phyloP scores from a whole-genome alignment of 2,888 invertebrate species.

The Alcis repandata region DNA sequence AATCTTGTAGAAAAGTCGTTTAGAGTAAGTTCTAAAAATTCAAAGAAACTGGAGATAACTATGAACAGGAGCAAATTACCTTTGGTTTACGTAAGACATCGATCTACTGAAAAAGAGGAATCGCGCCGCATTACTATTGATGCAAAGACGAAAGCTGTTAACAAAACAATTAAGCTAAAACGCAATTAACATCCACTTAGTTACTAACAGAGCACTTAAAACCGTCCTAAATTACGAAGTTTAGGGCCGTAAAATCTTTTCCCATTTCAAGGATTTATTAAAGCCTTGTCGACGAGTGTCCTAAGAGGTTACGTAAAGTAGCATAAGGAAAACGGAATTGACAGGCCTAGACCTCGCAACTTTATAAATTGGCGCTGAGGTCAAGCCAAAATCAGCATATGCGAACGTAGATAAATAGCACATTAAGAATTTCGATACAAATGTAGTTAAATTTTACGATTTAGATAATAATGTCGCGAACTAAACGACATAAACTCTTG shows the following conservation, averaged over 20 bases:
- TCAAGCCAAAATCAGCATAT: slow-evolving; percentile 28
- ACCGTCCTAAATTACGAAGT: slow-evolving; percentile 15
- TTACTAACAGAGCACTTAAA: slow-evolving; percentile 17
- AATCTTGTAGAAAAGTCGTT: slow-evolving; percentile 5
- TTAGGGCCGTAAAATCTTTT: slow-evolving; percentile 19
- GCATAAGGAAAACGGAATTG: slow-evolving; percentile 31
- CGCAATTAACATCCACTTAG: slow-evolving; percentile 1
- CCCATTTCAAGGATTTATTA: slow-evolving; percentile 18
- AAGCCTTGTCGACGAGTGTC: slow-evolving; percentile 15
- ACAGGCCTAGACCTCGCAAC: slow-evolving; percentile 29
- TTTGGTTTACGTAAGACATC: slow-evolving; percentile 21
- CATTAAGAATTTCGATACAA: not conserved
- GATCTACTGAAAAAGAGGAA: slow-evolving; percentile 8
- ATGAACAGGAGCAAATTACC: not conserved
- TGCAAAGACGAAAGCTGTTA: not conserved
- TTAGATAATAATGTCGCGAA: not conserved
- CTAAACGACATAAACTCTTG: not conserved
- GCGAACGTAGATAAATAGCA: slow-evolving; percentile 19
- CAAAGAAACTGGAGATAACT: slow-evolving; percentile 10
- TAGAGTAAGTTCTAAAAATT: no score
- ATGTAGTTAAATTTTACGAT: not conserved
- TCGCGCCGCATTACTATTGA: slow-evolving; percentile 5
- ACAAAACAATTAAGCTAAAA: slow-evolving; percentile 4
- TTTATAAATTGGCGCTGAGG: slow-evolving; percentile 31
- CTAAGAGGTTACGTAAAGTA: slow-evolving; percentile 31